Conservation (phyloP, 2,797 vertebrate genomes). For the Falco naumanni region DNA sequence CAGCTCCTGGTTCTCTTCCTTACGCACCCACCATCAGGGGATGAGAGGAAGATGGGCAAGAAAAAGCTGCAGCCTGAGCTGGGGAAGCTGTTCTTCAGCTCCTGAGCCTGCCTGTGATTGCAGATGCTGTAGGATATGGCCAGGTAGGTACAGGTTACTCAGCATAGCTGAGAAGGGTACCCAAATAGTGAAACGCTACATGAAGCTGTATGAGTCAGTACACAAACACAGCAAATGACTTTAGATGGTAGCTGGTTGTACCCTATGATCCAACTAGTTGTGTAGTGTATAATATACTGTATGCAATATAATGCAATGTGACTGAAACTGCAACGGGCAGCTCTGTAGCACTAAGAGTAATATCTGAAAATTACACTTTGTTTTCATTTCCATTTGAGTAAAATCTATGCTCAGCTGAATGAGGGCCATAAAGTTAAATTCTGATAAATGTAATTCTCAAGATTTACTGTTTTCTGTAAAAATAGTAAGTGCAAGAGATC, state of each 20-base stretch:
- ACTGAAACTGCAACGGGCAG: neutral
- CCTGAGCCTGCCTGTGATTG: neutral
- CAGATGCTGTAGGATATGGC: neutral
- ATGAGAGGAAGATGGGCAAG: neutral
- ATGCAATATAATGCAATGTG: neutral
- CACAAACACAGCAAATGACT: neutral
- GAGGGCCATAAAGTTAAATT: neutral
- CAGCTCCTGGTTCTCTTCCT: neutral
- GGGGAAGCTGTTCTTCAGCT: neutral
- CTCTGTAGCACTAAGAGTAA: neutral
- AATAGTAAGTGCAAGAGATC: slow-evolving; percentile 13
- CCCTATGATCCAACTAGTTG: neutral
- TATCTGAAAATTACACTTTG: neutral
- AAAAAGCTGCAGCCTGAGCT: neutral
- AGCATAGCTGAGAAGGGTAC: neutral
- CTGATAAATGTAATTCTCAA: slow-evolving; percentile 27
- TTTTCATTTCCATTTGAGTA: slow-evolving; percentile 42
- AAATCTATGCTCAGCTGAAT: neutral
- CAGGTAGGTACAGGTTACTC: neutral
- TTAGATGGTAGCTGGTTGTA: neutral
- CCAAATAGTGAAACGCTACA: neutral
- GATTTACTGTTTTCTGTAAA: slow-evolving; percentile 42
- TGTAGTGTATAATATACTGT: neutral
- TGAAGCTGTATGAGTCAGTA: neutral
- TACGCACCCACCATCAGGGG: accelerated